Percentiles rank a stretch among this genome's conserved stretches.
Evolutionary conservation across 37 sponge, comb jelly and placozoan genomes (phyloP).

Genomic region (Haliclona indistincta): DNA sequence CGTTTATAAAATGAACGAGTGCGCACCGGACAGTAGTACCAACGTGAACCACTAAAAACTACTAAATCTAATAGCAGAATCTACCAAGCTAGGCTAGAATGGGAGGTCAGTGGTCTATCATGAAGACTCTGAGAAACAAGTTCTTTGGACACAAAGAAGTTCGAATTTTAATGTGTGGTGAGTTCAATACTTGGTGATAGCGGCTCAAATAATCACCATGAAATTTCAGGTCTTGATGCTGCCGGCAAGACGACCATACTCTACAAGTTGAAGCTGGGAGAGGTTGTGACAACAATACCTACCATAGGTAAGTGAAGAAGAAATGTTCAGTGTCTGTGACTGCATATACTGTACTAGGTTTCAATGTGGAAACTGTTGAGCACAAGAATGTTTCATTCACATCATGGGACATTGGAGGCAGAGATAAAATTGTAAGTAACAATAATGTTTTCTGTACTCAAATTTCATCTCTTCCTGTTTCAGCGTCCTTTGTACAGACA

Average conservation of each 20-base stretch:
- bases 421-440: conserved; percentile 73
- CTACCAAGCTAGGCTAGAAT: not conserved
- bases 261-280: conserved; percentile 90
- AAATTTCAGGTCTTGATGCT: conserved; percentile 78
- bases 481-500: conserved; percentile 88
- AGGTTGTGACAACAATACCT: conserved; percentile 87
- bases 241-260: conserved; percentile 90
- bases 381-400: conserved; percentile 63
- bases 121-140: not conserved
- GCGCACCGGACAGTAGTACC: too few species aligned
- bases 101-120: not conserved
- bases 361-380: conserved; percentile 74
- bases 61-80: too few species aligned
- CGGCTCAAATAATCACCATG: not conserved
- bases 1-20: too few species aligned
- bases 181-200: conserved; percentile 15
- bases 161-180: conserved; percentile 59
- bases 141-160: conserved; percentile 40
- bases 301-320: conserved; percentile 69
- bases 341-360: conserved; percentile 31
- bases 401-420: conserved; percentile 82
- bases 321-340: not conserved
- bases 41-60: too few species aligned
- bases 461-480: not conserved
- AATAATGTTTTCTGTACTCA: too few species aligned